A percentile compares a stretch with the other conserved stretches of the same genome.
These are phyloP conservation scores for Drosophila incognita DNA, from an alignment of 2,888 invertebrate genomes.

Conservation along the genomic window DNA sequence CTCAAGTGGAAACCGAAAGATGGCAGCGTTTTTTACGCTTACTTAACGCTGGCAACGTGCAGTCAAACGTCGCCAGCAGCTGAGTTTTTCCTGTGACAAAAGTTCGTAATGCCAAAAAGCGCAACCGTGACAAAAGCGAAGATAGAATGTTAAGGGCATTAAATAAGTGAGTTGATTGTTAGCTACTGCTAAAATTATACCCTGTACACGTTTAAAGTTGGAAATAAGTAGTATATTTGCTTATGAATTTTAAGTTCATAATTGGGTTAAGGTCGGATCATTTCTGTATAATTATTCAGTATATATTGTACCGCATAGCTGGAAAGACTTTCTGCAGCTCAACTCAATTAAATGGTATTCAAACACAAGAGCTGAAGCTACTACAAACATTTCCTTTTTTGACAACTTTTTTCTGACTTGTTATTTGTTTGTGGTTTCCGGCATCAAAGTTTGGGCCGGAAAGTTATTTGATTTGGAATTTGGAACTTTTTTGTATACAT, in stretches of 20 bases:
- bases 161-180: conserved; percentile 7
- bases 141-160: conserved; percentile 21
- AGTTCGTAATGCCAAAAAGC: conserved; percentile 54
- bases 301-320: no score
- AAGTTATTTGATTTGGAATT: conserved; percentile 77
- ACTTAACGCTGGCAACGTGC: conserved; percentile 37
- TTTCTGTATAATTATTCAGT: not conserved
- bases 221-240: not conserved
- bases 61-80: conserved; percentile 18
- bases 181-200: conserved; percentile 2
- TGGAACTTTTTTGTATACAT: conserved; percentile 42
- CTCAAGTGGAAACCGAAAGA: conserved; percentile 27
- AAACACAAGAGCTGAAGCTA: conserved; percentile 23
- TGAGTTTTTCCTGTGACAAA: conserved; percentile 4
- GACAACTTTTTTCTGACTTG: conserved; percentile 44
- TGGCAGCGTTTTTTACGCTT: conserved; percentile 52
- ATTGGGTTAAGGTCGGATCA: no score
- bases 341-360: conserved; percentile 11
- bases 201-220: not conserved
- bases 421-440: conserved; percentile 66
- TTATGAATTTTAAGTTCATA: not conserved
- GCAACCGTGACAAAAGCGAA: conserved; percentile 48
- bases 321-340: not conserved
- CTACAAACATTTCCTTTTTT: conserved; percentile 38
- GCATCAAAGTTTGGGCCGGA: conserved; percentile 61